Base-by-base conservation (phyloP, 1,140 invertebrate species). In the Pseudomyrmex pallidus region DNA sequence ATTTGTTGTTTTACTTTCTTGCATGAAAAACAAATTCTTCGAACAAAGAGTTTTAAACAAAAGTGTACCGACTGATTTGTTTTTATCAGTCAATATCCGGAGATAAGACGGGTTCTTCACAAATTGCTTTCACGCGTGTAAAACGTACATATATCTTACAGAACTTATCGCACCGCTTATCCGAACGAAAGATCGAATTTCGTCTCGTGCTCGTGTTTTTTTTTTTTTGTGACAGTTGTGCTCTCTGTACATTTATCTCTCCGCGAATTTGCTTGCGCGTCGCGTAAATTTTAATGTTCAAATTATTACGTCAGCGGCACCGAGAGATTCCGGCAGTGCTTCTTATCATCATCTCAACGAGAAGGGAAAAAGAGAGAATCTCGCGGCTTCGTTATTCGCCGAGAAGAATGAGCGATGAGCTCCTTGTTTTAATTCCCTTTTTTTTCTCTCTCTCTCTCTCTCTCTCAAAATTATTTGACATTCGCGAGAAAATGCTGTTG, bases 401-500 rank as follows among this genome's bases (percentile, higher is more conserved):
- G 25, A 44, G 12, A 54, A 35, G 5, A 35, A 35, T 35, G n/a
- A n/a, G 15, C 20, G 44, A 78, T 59, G 72, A 80, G 44, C 20
- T 35, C 5, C 5, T 35, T 35, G 7, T 13, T 74, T 9, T 59
- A 22, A 22, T 10, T 25, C 13, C 1, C 22, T 1, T 70, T 25
- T 54, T 5, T 0, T 1, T 4, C 44, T 46, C 1, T 46, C 46
- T 0, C 20, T 4, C 44, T 46, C 1, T 46, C 46, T 0, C 20
- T 4, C 44, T 46, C 1, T 46, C 46, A 17, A 13, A 7, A 8
- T 59, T 17, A 13, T 73, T 68, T 22, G 52, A 74, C 66, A 25
- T 61, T 48, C 85, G 9, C 66, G 87, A 50, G 86, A 84, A 9
- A 85, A 25, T 25, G 25, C 25, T 89, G 35, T 7, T 35, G 35